These are phyloP conservation scores for Diachasma alloeum DNA, from an alignment of 1,140 invertebrate genomes.

Conservation along the genomic window DNA sequence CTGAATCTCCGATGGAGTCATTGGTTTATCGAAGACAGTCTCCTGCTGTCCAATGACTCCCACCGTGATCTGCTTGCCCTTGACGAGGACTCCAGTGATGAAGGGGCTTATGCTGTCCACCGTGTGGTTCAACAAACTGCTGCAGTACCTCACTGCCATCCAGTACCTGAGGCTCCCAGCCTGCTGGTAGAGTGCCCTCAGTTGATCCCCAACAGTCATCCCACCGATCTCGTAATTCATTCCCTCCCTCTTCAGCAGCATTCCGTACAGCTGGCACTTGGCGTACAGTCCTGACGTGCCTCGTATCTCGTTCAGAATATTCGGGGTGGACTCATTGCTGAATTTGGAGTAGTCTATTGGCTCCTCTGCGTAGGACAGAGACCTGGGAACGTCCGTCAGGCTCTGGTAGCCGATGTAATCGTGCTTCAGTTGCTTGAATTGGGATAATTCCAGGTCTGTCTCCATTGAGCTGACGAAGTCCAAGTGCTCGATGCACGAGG, in stretches of 20 bases:
- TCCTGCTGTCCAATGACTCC: slow-evolving; percentile 94
- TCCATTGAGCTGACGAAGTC: slow-evolving; percentile 89
- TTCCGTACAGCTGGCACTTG: slow-evolving; percentile 85
- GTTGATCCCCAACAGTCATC: slow-evolving; percentile 73
- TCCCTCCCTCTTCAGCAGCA: slow-evolving; percentile 85
- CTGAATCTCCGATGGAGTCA: slow-evolving; percentile 93
- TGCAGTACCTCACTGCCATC: slow-evolving; percentile 91
- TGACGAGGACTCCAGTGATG: slow-evolving; percentile 95
- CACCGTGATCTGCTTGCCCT: slow-evolving; percentile 96
- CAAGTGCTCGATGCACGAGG: slow-evolving; percentile 94
- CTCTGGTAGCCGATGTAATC: slow-evolving; percentile 95
- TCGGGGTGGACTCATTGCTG: slow-evolving; percentile 71
- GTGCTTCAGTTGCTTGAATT: slow-evolving; percentile 90
- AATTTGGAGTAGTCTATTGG: slow-evolving; percentile 68
- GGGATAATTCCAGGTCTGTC: slow-evolving; percentile 77
- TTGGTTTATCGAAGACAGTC: slow-evolving; percentile 95
- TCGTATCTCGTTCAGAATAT: slow-evolving; percentile 75
- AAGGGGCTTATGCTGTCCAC: slow-evolving; percentile 98
- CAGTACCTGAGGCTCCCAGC: slow-evolving; percentile 90
- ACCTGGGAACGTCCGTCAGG: slow-evolving; percentile 94
- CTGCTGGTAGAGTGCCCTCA: slow-evolving; percentile 83
- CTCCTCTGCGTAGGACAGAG: slow-evolving; percentile 76
- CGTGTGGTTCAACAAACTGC: slow-evolving; percentile 89
- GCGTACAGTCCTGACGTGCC: slow-evolving; percentile 77
- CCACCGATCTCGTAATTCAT: slow-evolving; percentile 77